These are phyloP conservation scores for Alcedo atthis DNA, from an alignment of 2,797 vertebrate genomes.

Conservation along the genomic window DNA sequence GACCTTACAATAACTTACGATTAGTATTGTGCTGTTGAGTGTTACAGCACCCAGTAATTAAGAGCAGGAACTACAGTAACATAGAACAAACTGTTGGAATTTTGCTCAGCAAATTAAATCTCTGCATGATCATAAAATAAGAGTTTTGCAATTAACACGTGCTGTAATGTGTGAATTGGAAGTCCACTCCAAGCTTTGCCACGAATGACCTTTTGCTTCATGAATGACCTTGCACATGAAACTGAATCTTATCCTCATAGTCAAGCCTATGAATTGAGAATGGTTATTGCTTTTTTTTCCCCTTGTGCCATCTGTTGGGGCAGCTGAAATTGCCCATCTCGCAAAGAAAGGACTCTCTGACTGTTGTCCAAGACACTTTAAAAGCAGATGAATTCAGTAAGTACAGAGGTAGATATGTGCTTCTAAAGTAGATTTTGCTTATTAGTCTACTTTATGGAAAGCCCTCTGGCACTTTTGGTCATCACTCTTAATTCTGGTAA, in stretches of 20 bases:
- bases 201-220: too few species aligned
- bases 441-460: too few species aligned
- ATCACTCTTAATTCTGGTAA: too few species aligned
- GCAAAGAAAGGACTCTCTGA: too few species aligned
- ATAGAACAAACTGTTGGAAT: neutral
- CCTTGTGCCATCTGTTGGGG: too few species aligned
- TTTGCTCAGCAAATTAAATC: neutral
- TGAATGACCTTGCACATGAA: neutral
- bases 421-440: too few species aligned
- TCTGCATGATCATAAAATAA: rapidly evolving
- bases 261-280: neutral
- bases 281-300: too few species aligned
- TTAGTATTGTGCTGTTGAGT: neutral
- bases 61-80: neutral
- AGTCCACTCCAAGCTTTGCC: neutral
- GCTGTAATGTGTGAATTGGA: neutral
- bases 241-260: neutral
- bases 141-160: neutral
- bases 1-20: neutral
- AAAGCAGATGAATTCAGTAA: too few species aligned
- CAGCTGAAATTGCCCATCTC: too few species aligned
- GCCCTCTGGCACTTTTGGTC: too few species aligned
- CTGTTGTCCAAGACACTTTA: too few species aligned
- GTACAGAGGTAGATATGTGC: too few species aligned
- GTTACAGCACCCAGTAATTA: neutral